These are phyloP conservation scores for Callipepla californica DNA, from an alignment of 2,113 vertebrate genomes.

Conservation along the genomic window DNA sequence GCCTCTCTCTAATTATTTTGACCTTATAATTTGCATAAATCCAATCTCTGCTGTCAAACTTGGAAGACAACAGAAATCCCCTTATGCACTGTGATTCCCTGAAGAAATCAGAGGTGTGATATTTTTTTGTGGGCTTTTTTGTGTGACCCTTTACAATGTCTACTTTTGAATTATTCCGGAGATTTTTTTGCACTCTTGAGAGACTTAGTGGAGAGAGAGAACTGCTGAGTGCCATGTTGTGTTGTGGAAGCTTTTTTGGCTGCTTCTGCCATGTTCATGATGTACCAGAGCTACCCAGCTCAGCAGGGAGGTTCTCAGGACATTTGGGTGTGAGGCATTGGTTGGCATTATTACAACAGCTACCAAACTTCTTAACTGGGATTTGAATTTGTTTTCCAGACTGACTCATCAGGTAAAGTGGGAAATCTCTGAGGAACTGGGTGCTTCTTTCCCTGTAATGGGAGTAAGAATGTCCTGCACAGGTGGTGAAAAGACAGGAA, in stretches of 20 bases:
- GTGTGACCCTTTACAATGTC: slow-evolving; percentile 45
- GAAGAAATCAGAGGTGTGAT: slow-evolving; percentile 63
- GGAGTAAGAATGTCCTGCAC: not conserved
- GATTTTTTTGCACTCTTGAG: slow-evolving; percentile 22
- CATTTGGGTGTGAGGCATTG: not conserved
- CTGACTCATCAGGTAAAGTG: rapidly evolving
- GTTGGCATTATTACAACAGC: not conserved
- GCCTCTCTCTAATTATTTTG: slow-evolving; percentile 77
- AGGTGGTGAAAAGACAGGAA: not conserved
- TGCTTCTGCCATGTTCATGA: not conserved
- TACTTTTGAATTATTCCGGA: slow-evolving; percentile 43
- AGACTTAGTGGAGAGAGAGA: not conserved
- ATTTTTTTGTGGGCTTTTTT: not conserved
- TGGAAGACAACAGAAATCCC: slow-evolving; percentile 59
- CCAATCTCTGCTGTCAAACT: slow-evolving; percentile 70
- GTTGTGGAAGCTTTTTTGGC: not conserved
- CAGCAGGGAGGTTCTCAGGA: not conserved
- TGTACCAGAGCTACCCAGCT: not conserved
- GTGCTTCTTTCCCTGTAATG: not conserved
- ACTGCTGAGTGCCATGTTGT: not conserved
- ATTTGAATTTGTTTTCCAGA: not conserved
- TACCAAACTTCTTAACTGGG: not conserved
- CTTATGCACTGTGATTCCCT: slow-evolving; percentile 46
- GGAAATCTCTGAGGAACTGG: not conserved
- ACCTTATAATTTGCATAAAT: slow-evolving; percentile 76